Base-by-base conservation (phyloP, 2,113 vertebrate genomes). In the Festucalex cinctus region DNA sequence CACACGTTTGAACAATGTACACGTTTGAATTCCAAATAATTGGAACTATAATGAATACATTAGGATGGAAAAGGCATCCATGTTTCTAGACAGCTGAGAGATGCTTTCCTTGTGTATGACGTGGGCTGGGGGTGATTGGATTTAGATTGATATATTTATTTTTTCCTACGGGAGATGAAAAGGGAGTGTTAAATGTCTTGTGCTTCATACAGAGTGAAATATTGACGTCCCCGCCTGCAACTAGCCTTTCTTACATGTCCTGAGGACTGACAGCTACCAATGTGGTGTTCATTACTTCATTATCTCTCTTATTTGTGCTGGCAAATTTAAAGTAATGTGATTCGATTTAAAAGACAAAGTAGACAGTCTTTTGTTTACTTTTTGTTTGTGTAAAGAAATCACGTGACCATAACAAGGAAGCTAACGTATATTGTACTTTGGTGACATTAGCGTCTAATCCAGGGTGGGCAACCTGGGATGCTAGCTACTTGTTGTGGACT, bases 121-220 rank as follows among this genome's bases (percentile, higher is more conserved):
- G 60, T 28, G 54, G 24, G 41, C 1, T 44, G 12, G 68, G 60
- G 68, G 65, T 86, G 84, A 86, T 86, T 83, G 80, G 68, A 66
- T 80, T 83, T 77, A 82, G 83, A 88, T 85, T 87, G 83, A 87
- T 87, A 82, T 69, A 75, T 80, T 86, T 81, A 69, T 63, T 72
- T 82, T 77, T 76, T 79, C 74, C 79, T 61, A n/a, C 12, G 77
- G 77, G 76, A 75, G 68, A 67, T 70, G 66, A 83, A 71, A 77
- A 73, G 82, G 64, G 71, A 77, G 81, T 84, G 75, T 84, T 88
- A 87, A 86, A 84, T 83, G 79, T 74, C 74, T 76, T 74, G 77
- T 70, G 77, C 83, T 78, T 88, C 78, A 76, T 85, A 80, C 74
- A 69, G 79, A 82, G 74, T 75, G 71, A 79, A 71, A 68, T 87